Conservation (phyloP, 2,113 vertebrate species). For the Archilochus colubris region DNA sequence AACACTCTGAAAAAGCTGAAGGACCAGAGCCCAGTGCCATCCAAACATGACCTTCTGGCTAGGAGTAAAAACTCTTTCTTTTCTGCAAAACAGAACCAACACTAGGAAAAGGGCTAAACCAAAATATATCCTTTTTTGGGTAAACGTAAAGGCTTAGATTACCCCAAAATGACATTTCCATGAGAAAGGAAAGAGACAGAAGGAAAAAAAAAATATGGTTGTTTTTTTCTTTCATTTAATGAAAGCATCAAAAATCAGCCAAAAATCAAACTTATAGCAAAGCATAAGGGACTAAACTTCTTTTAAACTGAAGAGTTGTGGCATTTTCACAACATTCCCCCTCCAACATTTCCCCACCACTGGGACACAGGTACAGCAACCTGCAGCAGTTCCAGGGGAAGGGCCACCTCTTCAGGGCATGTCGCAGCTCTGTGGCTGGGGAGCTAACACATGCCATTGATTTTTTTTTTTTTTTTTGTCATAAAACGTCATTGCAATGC, state of each 20-base stretch:
- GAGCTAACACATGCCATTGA: background rate
- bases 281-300: background rate
- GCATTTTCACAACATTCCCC: background rate
- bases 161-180: background rate
- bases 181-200: background rate
- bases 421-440: background rate
- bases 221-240: background rate
- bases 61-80: background rate
- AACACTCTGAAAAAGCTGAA: constrained; percentile 17
- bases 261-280: background rate
- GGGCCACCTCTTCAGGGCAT: background rate
- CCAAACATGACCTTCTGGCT: background rate
- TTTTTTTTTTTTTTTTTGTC: background rate
- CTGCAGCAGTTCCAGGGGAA: background rate
- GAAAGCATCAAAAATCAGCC: background rate
- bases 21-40: background rate
- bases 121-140: background rate
- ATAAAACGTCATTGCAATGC: constrained; percentile 14
- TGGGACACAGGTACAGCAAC: background rate
- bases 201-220: background rate
- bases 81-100: background rate
- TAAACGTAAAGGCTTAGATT: background rate
- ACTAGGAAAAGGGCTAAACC: background rate
- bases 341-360: background rate
- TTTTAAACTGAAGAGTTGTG: background rate